Conservation (phyloP, 2,888 invertebrate genomes). For the Strigamia transsilvanica region DNA sequence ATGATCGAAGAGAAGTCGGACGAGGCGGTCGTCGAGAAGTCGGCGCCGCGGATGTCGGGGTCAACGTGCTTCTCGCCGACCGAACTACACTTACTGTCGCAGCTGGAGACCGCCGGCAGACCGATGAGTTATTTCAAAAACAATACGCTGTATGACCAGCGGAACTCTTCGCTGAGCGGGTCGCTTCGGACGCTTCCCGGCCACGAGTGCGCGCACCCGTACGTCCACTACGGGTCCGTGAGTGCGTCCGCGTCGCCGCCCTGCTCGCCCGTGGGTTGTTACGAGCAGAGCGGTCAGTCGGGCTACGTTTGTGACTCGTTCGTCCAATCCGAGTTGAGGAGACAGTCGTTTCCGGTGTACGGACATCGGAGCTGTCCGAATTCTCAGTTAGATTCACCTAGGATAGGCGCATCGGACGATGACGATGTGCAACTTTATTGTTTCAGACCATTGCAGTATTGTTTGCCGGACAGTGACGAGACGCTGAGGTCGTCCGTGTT, state of each 20-base stretch:
- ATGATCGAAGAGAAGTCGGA: constrained; percentile 30
- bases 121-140: not conserved
- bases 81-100: constrained; percentile 26
- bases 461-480: constrained; percentile 20
- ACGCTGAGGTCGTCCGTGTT: constrained; percentile 56
- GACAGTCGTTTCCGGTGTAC: constrained; percentile 57
- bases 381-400: not conserved
- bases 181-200: constrained; percentile 35
- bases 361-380: constrained; percentile 32
- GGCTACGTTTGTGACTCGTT: constrained; percentile 57
- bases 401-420: not conserved
- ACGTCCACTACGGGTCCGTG: constrained; percentile 42
- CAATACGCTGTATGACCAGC: constrained; percentile 5
- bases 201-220: not conserved
- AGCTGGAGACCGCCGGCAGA: not conserved
- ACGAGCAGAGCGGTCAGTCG: not conserved
- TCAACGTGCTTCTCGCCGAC: constrained; percentile 17
- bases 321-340: constrained; percentile 57
- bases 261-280: constrained; percentile 5
- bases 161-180: constrained; percentile 23
- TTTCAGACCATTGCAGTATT: not conserved
- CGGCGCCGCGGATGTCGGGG: not conserved
- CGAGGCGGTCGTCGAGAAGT: not conserved
- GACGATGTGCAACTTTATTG: not conserved
- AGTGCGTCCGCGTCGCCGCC: constrained; percentile 50